phyloP scores from a whole-genome alignment of 2,888 invertebrate genomes.

The Ectobius pallidus region DNA sequence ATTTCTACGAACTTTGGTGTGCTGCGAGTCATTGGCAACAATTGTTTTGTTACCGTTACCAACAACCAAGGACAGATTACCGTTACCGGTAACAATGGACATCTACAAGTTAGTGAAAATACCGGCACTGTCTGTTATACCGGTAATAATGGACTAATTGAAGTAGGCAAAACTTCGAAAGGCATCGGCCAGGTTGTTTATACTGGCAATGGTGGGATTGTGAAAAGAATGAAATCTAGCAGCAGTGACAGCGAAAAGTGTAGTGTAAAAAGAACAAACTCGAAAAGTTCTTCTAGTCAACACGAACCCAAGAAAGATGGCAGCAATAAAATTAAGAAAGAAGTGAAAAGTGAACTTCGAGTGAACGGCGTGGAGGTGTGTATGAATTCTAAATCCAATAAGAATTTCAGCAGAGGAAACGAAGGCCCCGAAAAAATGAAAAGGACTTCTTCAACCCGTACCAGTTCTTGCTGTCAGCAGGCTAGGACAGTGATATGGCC shows the following conservation, averaged over 20 bases:
- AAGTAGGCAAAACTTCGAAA: background rate
- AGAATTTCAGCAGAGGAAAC: background rate
- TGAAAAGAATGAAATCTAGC: background rate
- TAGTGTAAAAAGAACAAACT: background rate
- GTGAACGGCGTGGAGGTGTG: conserved; percentile 6
- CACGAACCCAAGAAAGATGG: background rate
- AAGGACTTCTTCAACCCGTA: background rate
- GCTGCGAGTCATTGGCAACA: conserved; percentile 19
- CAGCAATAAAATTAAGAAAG: no score
- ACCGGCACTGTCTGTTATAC: conserved; percentile 15
- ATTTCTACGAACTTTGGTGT: conserved; percentile 9
- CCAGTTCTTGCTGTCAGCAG: background rate
- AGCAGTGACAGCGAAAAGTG: background rate
- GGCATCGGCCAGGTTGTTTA: conserved; percentile 25
- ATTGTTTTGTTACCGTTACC: background rate
- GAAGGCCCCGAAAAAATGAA: background rate
- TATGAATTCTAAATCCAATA: background rate
- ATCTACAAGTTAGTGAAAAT: conserved; percentile 16
- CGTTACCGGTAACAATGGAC: conserved; percentile 17
- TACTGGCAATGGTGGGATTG: conserved; percentile 20
- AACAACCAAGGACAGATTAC: conserved; percentile 12
- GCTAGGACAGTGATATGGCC: background rate
- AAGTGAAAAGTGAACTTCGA: background rate
- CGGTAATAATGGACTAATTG: conserved; percentile 20
- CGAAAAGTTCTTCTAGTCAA: background rate